These are phyloP conservation scores for Drepanosiphum platanoidis DNA, from an alignment of 2,888 invertebrate genomes.

Conservation along the genomic window DNA sequence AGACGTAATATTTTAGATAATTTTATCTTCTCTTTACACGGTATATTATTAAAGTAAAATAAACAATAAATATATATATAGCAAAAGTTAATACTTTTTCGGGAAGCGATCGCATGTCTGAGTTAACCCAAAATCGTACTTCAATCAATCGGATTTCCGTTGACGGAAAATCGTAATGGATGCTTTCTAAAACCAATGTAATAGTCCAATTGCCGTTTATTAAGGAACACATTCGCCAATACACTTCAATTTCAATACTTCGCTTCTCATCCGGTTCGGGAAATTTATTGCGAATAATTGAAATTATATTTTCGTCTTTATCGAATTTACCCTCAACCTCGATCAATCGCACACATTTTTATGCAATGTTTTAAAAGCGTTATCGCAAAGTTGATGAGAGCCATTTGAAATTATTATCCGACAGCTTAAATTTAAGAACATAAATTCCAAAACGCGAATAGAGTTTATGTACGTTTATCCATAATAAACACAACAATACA, in stretches of 20 bases:
- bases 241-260: slow-evolving; percentile 5
- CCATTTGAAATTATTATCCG: no score
- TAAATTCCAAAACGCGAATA: no score
- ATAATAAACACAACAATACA: no score
- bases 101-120: slow-evolving; percentile 1
- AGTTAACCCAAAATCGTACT: slow-evolving; percentile 23
- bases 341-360: neutral
- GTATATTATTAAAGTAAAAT: neutral
- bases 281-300: slow-evolving; percentile 4
- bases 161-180: slow-evolving; percentile 24
- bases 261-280: neutral
- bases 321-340: neutral
- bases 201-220: slow-evolving; percentile 36
- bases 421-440: no score
- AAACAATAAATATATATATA: neutral
- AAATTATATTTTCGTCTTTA: neutral
- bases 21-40: no score
- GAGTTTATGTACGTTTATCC: no score
- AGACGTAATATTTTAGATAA: no score
- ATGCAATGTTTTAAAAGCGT: no score
- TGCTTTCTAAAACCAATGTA: slow-evolving; percentile 12
- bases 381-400: no score
- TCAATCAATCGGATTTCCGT: slow-evolving; percentile 33
- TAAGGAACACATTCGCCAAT: slow-evolving; percentile 16
- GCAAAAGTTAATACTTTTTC: slow-evolving; percentile 21